Percentiles rank a stretch among this genome's conserved stretches.
Evolutionary conservation across 2,797 vertebrate species (phyloP).

Genomic region (Percopsis omiscomaycus): DNA sequence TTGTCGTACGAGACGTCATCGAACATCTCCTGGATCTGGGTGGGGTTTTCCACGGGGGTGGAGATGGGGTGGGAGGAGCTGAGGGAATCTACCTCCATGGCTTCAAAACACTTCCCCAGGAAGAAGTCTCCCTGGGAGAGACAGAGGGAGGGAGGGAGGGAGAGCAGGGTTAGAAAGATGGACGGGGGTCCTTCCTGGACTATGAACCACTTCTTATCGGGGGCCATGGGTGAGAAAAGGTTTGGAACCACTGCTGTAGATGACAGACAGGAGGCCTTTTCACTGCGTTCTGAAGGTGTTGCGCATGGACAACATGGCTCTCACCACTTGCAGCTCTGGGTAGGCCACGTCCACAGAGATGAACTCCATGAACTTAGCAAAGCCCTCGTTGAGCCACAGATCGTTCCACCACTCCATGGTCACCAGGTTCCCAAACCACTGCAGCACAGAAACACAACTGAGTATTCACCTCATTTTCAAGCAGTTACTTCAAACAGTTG

Average conservation of each 20-base stretch:
- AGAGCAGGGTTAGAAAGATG: neutral
- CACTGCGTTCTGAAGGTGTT: neutral
- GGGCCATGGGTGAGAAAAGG: neutral
- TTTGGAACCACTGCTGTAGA: no score
- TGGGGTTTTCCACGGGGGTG: conserved; percentile 84
- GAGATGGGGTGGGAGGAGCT: conserved; percentile 91
- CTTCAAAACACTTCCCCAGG: conserved; percentile 84
- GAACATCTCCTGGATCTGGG: conserved; percentile 92
- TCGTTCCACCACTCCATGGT: conserved; percentile 99
- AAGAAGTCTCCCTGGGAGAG: conserved; percentile 83
- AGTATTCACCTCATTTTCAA: no score
- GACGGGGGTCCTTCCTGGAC: neutral
- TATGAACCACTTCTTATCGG: no score
- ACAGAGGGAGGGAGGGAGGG: neutral
- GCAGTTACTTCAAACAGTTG: no score
- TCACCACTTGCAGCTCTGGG: conserved; percentile 90
- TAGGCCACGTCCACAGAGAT: conserved; percentile 85
- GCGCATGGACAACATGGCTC: conserved; percentile 29
- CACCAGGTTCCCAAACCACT: conserved; percentile 97
- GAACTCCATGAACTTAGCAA: conserved; percentile 94
- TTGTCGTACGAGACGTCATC: conserved; percentile 92
- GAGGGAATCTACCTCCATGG: conserved; percentile 89
- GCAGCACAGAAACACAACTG: conserved; percentile 1
- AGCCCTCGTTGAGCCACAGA: conserved; percentile 94
- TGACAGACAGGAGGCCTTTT: neutral